Evolutionary conservation across 2,113 vertebrate species (phyloP).

Genomic region (Ariopsis seemanni): DNA sequence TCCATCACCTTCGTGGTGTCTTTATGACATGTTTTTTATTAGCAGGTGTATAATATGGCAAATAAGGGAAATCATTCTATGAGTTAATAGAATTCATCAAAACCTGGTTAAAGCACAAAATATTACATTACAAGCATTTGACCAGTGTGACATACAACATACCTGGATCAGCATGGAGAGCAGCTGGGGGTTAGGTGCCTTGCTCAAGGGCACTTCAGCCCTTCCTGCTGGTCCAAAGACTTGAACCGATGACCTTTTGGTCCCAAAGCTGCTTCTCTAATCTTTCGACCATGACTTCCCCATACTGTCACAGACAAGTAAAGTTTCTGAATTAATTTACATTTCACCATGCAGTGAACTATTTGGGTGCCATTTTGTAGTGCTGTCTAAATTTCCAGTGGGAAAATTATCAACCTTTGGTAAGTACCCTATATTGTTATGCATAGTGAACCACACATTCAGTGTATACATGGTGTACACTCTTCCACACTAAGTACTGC

Average conservation of each 20-base stretch:
- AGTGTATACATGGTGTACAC: not conserved
- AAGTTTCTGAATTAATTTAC: not conserved
- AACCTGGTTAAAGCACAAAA: not conserved
- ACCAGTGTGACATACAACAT: too few species aligned
- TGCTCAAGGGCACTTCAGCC: too few species aligned
- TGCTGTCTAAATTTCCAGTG: not conserved
- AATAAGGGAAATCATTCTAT: not conserved
- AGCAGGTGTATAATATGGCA: not conserved
- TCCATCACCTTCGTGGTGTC: not conserved
- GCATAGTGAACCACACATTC: not conserved
- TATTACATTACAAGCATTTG: too few species aligned
- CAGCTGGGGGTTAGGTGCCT: too few species aligned
- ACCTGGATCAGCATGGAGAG: too few species aligned
- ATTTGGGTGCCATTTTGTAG: not conserved
- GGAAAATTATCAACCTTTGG: not conserved
- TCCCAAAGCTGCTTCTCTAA: too few species aligned
- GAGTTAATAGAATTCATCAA: not conserved
- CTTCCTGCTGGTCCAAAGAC: too few species aligned
- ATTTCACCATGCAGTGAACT: not conserved
- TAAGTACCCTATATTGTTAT: not conserved
- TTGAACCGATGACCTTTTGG: too few species aligned
- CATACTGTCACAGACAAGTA: not conserved
- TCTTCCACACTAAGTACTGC: not conserved
- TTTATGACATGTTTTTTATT: not conserved
- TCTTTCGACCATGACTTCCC: too few species aligned